Base-by-base conservation (phyloP, 35 echinoderm and acorn worm genomes). In the Ptychodera flava region DNA sequence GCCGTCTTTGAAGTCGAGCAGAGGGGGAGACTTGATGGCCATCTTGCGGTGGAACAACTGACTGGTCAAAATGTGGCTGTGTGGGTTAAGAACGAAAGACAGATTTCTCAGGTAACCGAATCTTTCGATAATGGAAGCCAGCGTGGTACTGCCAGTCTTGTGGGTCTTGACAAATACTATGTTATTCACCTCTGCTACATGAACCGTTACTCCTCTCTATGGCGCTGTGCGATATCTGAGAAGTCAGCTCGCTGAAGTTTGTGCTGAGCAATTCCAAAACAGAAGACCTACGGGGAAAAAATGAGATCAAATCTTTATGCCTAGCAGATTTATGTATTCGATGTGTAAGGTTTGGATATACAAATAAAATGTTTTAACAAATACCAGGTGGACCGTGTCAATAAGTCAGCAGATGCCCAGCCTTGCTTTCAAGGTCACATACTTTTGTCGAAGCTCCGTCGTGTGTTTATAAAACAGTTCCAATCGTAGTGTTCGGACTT, bases 81-180 rank as follows among this genome's bases (percentile, higher is more conserved):
- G 29, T n/a, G n/a, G 77, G 34, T 38, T 81, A 33, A 92, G 16
- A 30, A 84, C 80, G 87, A 95, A 95, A 0, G 33, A 83, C 29
- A 95, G 79, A 79, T 95, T 89, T 16, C 88, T 38, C 0, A 31
- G 16, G 36, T 92, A 95, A 0, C 93, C 93, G 78, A 85, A 95
- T 27, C 88, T 83, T 78, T 95, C 81, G 36, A 92, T 77, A 28
- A 95, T 86, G 6, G 85, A 45, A 30, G 90, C 78, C 6, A 89
- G 36, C 0, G 93, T 92, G 16, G 93, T 84, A 53, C 90, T 92
- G 35, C 79, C 93, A 28, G 93, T 95, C 82, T 95, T 95, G 85
- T 95, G 93, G 33, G 93, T 95, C 85, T 95, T 95, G 1, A 90
- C 15, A 31, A 87, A 95, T 1, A 95, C 93, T n/a, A 95, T 22